Conservation (phyloP, 2,797 vertebrate genomes). For the Cynopterus sphinx region DNA sequence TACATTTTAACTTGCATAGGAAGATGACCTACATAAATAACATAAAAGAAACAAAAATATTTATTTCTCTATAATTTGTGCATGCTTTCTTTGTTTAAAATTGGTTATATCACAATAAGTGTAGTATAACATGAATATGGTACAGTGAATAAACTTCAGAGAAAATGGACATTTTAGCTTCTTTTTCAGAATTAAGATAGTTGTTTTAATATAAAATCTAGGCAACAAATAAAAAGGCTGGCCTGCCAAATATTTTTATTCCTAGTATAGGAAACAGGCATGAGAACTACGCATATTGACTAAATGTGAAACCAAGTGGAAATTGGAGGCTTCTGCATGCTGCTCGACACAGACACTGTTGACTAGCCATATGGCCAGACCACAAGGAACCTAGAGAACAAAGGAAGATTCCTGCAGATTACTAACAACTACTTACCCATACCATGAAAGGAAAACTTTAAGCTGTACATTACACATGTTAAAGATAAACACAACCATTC, state of each 20-base stretch:
- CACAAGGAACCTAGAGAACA: no score
- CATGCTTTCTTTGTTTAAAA: not conserved
- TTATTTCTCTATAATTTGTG: not conserved
- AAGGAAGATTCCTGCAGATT: no score
- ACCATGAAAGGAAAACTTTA: no score
- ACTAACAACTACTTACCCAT: no score
- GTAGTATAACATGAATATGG: not conserved
- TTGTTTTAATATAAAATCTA: slow-evolving; percentile 30
- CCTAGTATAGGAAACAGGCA: not conserved
- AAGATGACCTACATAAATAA: not conserved
- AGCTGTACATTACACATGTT: no score
- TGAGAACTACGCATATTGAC: no score
- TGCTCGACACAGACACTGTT: no score
- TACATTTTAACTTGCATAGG: not conserved
- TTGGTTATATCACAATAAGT: not conserved
- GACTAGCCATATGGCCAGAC: no score
- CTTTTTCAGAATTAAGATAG: slow-evolving; percentile 1
- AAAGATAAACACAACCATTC: no score
- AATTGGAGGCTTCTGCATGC: no score
- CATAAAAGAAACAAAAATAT: not conserved
- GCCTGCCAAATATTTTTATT: slow-evolving; percentile 43
- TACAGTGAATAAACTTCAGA: not conserved
- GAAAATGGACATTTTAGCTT: slow-evolving; percentile 10
- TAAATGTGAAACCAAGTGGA: no score
- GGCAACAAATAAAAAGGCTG: not conserved